These are phyloP conservation scores for Cranoglanis bouderius DNA, from an alignment of 2,113 vertebrate species.

Conservation along the genomic window DNA sequence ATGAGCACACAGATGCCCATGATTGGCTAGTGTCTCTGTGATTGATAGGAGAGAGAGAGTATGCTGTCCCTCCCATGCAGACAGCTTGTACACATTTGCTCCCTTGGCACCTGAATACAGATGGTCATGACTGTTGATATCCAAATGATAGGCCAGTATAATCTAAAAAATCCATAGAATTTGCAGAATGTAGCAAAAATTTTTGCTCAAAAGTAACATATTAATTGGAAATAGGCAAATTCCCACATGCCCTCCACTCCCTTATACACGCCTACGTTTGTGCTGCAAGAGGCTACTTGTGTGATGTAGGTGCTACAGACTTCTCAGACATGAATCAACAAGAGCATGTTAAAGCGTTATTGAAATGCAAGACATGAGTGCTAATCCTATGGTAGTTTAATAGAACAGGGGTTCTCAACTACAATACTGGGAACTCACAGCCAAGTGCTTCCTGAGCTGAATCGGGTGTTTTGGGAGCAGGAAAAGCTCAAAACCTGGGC, in stretches of 20 bases:
- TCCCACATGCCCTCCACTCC: neutral
- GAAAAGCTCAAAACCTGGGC: neutral
- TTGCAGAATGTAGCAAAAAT: too few relatives aligned
- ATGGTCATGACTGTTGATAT: neutral
- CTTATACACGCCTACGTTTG: neutral
- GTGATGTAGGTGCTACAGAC: neutral
- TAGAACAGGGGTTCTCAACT: neutral
- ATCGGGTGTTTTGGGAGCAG: neutral
- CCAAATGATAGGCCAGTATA: neutral
- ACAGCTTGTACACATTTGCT: neutral
- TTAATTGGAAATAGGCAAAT: neutral
- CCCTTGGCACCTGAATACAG: neutral
- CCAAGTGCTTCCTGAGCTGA: neutral
- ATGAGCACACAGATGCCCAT: too few relatives aligned
- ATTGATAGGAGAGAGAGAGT: neutral
- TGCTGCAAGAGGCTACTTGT: constrained; percentile 11
- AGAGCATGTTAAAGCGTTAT: constrained; percentile 1
- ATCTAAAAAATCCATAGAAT: neutral
- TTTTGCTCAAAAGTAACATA: neutral
- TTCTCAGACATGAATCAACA: constrained; percentile 26
- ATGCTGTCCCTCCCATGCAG: neutral
- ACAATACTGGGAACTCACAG: neutral
- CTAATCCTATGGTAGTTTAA: neutral
- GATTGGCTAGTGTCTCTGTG: neutral
- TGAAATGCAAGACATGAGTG: constrained; percentile 6